Base-by-base conservation (phyloP, 2,113 vertebrate genomes). In the Eulacestoma nigropectus region DNA sequence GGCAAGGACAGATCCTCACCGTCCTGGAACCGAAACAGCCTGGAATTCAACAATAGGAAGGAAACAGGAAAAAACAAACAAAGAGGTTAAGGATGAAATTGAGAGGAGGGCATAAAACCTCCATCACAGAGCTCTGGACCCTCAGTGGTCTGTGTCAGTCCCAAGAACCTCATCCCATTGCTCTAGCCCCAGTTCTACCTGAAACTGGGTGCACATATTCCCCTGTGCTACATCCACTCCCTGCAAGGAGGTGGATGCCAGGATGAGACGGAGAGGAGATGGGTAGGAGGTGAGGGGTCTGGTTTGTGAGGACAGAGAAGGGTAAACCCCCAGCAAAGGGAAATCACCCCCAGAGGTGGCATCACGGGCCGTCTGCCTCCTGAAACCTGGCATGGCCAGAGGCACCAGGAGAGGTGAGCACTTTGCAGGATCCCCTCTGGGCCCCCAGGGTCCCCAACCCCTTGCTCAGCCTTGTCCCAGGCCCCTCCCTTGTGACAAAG, bases 71-170 rank as follows among this genome's bases (percentile, higher is more conserved):
- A 11, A 25, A 32, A 16, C 1, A 4, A 18, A 16, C 19, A 26
- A 33, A 32, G 13, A 65, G 1, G 59, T 65, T 57, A 74, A 53
- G 22, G 32, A 35, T 52, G 15, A 59, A 52, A 50, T 9, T 22
- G 32, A 39, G 41, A 59, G 18, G 15, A 64, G 10, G 11, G 11
- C 4, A 37, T 50, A 73, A 69, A 79, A 29, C 6, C 13, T 29
- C 73, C n/a, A 42, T 1, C 7, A 27, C 0, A 1, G 42, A 57
- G 41, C 18, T 12, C 15, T 26, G 50, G 52, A 47, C 33, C 20
- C 2, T 0, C 55, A 46, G 23, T 1, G 0, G 13, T 63, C 73
- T 81, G 23, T 35, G 8, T 47, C 49, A 60, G 15, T 16, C n/a
- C 32, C 35, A 77, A 13, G 9, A 27, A 26, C 16, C 26, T 80